Evolutionary conservation across 1,140 invertebrate species (phyloP).

Genomic region (Teleopsis dalmanni): DNA sequence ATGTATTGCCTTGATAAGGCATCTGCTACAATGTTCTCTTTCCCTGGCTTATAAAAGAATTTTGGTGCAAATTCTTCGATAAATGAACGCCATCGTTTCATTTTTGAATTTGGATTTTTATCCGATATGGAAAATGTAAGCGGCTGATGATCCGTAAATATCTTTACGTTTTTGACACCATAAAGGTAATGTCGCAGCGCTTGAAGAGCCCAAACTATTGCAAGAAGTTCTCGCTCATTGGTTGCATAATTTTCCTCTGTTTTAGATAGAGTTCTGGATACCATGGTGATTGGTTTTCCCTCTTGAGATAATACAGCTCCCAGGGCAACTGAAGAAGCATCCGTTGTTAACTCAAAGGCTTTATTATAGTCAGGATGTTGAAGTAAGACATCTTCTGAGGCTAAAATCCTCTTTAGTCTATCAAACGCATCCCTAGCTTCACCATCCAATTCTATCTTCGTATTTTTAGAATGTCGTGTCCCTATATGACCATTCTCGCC

Average conservation of each 20-base stretch:
- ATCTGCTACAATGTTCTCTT: constrained; percentile 26
- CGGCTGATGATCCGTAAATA: constrained; percentile 18
- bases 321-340: constrained; percentile 24
- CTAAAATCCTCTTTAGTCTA: constrained; percentile 13
- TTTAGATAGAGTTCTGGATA: constrained; percentile 4
- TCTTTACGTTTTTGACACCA: constrained; percentile 40
- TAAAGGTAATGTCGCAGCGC: constrained; percentile 41
- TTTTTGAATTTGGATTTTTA: no score
- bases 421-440: constrained; percentile 8
- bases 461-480: no score
- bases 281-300: no score
- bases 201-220: constrained; percentile 13
- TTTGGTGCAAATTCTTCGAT: constrained; percentile 11
- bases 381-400: constrained; percentile 11
- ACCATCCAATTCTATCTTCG: not conserved
- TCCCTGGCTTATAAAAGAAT: constrained; percentile 27
- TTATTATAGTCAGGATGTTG: constrained; percentile 29
- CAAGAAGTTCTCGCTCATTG: constrained; percentile 9
- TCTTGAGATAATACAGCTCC: constrained; percentile 35
- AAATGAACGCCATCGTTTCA: constrained; percentile 6
- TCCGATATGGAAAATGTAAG: no score
- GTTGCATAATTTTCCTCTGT: constrained; percentile 9
- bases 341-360: constrained; percentile 35
- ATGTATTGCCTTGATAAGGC: constrained; percentile 15
- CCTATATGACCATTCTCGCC: not conserved